Base-by-base conservation (phyloP, 2,888 invertebrate genomes). In the Drosophila glabriapex region DNA sequence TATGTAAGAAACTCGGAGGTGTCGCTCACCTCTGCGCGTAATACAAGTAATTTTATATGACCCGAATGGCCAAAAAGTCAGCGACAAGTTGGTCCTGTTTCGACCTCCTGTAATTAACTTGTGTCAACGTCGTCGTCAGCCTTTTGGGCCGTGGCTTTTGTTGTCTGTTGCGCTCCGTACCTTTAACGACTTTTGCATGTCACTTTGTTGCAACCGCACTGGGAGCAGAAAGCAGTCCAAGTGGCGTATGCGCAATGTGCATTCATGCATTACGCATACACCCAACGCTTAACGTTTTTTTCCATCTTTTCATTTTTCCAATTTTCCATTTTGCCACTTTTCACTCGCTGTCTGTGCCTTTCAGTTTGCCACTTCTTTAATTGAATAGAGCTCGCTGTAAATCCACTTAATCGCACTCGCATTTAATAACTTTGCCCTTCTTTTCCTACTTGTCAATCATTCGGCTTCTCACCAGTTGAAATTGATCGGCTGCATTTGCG, bases 51-150 rank as follows among this genome's bases (percentile, higher is more conserved):
- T 81, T 80, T 78, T 66, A 74, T 74, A 68, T 68, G 75, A 71
- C 70, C 70, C 68, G 67, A 61, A 66, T 64, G 79, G 74, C 70
- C 78, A 82, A 71, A 82, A 82, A 80, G 80, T 71, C 80, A 71
- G 31, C 68, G 65, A 29, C 37, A 80, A 76, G 76, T 80, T 80
- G 43, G 64, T 53, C 61, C 67, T 54, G 71, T 66, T 76, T 68
- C 63, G 77, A 78, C 72, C 68, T 81, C 54, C 69, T 75, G 80
- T 82, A 80, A 80, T 80, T 80, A 80, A 80, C 80, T 80, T 82
- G 82, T 80, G 80, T 80, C 80, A 82, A 71, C 82, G 71, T 53
- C 37, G 66, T 25, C 69, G 58, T 73, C 63, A 64, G 58, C 58
- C 69, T 66, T 68, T 66, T 68, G 60, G 81, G 68, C 50, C 58